phyloP scores from a whole-genome alignment of 2,888 invertebrate genomes.

The Rhagonycha lutea region DNA sequence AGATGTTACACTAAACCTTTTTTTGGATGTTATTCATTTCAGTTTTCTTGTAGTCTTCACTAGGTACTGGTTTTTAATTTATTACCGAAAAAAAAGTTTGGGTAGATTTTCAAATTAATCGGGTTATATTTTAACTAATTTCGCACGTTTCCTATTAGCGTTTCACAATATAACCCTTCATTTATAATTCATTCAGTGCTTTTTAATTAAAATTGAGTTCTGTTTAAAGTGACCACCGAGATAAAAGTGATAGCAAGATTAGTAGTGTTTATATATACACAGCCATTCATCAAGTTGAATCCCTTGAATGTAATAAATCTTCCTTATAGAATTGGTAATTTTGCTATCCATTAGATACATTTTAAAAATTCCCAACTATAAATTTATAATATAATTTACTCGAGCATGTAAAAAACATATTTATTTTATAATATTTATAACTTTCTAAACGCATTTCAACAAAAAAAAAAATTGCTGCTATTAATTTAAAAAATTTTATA shows the following conservation, averaged over 20 bases:
- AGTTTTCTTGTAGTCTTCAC: neutral
- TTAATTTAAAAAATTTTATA: neutral
- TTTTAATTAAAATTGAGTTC: constrained; percentile 17
- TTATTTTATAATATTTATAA: neutral
- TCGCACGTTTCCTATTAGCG: neutral
- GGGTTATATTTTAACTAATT: neutral
- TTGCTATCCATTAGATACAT: neutral
- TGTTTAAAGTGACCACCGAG: constrained; percentile 17
- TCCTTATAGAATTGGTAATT: neutral
- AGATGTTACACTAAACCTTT: constrained; percentile 10
- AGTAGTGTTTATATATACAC: constrained; percentile 3
- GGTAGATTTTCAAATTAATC: neutral
- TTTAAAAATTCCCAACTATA: neutral
- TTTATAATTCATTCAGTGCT: constrained; percentile 13
- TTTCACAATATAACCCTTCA: neutral
- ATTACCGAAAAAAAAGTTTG: neutral
- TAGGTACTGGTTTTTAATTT: neutral
- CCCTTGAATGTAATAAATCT: neutral
- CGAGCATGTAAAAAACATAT: neutral
- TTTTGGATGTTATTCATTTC: neutral
- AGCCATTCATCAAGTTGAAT: neutral
- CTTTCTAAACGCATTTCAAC: neutral
- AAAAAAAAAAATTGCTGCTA: neutral
- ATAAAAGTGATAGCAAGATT: constrained; percentile 11
- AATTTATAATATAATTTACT: neutral